Conservation (phyloP, 2,888 invertebrate species). For the Deladenus siricidicola region DNA sequence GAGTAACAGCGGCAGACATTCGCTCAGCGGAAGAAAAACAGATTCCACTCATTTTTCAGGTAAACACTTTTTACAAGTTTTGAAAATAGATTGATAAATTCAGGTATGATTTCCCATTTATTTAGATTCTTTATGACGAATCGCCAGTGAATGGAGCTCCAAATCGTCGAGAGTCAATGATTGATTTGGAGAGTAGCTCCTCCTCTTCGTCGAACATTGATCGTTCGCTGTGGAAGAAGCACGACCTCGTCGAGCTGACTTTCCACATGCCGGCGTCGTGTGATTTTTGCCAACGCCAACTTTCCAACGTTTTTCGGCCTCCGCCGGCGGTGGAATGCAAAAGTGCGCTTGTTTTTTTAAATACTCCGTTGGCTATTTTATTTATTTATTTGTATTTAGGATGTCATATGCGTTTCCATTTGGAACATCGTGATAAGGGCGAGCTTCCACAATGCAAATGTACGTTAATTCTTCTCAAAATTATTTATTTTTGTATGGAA, state of each 20-base stretch:
- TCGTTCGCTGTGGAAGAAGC: constrained; percentile 69
- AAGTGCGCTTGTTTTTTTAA: constrained; percentile 58
- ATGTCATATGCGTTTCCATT: constrained; percentile 11
- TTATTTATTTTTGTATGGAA: no score
- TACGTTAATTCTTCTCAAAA: constrained; percentile 16
- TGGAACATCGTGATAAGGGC: constrained; percentile 15
- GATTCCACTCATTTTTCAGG: constrained; percentile 93
- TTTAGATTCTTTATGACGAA: constrained; percentile 81
- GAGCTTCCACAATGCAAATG: constrained; percentile 34
- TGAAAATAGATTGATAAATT: neutral
- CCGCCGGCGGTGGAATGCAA: constrained; percentile 94
- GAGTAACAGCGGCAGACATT: constrained; percentile 96
- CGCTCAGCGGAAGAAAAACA: constrained; percentile 97
- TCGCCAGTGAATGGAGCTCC: constrained; percentile 30
- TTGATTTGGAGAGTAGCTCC: constrained; percentile 22
- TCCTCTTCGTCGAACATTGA: neutral
- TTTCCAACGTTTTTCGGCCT: constrained; percentile 88
- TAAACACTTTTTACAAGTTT: constrained; percentile 43
- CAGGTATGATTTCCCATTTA: constrained; percentile 43
- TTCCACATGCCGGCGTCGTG: constrained; percentile 97
- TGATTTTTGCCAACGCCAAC: constrained; percentile 89
- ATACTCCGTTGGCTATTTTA: constrained; percentile 54
- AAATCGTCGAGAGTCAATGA: constrained; percentile 32
- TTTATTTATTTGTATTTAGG: neutral
- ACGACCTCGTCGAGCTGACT: constrained; percentile 88